A percentile compares a stretch with the other conserved stretches of the same genome.
These are phyloP conservation scores for Napeogenes sylphis DNA, from an alignment of 2,888 invertebrate species.

Conservation along the genomic window DNA sequence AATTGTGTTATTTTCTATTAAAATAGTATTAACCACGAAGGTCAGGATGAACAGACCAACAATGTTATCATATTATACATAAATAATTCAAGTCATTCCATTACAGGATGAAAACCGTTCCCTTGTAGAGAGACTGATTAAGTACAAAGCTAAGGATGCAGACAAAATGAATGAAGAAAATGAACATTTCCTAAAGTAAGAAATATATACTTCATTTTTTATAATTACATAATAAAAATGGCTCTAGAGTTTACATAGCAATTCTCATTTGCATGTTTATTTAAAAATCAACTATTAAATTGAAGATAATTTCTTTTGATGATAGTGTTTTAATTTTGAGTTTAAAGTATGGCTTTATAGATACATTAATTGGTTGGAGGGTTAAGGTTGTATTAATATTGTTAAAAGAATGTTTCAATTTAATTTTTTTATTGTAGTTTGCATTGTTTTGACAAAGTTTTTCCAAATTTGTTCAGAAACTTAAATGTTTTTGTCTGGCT, in stretches of 20 bases:
- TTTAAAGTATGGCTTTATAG: conserved; percentile 2
- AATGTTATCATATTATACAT: not conserved
- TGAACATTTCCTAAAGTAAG: conserved; percentile 93
- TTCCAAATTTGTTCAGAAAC: not conserved
- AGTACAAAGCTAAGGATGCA: conserved; percentile 95
- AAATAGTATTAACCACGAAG: too few relatives aligned
- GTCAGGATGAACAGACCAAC: too few relatives aligned
- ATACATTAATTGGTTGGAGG: conserved; percentile 11
- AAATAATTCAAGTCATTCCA: conserved; percentile 19
- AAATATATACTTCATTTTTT: conserved; percentile 11
- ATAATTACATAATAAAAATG: conserved; percentile 10
- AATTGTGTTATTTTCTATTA: too few relatives aligned
- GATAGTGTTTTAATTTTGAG: not conserved
- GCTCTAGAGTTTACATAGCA: conserved; percentile 1
- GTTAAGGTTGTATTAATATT: conserved; percentile 24
- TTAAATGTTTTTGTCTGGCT: not conserved
- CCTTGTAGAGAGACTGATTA: conserved; percentile 90
- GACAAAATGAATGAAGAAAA: conserved; percentile 98
- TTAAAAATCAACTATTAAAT: not conserved
- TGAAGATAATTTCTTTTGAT: not conserved
- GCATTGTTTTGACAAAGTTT: not conserved
- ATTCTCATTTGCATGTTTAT: not conserved
- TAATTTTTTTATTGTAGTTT: not conserved
- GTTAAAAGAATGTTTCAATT: conserved; percentile 33
- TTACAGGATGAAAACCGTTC: conserved; percentile 91